Evolutionary conservation across 2,888 invertebrate genomes (phyloP).

Genomic region (Ctena decussata): DNA sequence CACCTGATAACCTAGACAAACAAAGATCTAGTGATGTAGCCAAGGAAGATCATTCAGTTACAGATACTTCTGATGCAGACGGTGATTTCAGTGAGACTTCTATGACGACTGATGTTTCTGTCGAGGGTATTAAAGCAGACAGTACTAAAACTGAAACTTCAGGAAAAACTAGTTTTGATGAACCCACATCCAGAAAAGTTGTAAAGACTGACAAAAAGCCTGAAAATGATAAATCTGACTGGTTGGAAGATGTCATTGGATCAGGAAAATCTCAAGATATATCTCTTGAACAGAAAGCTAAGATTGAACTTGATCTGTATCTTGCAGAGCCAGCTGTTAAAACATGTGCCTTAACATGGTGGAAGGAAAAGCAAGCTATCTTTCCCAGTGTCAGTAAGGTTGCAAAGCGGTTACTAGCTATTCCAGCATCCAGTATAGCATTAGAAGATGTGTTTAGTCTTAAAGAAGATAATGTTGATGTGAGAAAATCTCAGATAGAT

Average conservation of each 20-base stretch:
- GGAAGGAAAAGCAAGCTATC: conserved; percentile 50
- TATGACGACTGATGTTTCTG: too few relatives aligned
- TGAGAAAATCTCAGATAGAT: conserved; percentile 30
- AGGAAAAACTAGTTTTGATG: background rate
- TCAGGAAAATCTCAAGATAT: conserved; percentile 36
- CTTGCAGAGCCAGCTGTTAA: conserved; percentile 58
- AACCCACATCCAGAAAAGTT: too few relatives aligned
- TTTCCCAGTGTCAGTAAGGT: conserved; percentile 53
- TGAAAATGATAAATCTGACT: conserved; percentile 56
- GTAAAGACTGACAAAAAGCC: conserved; percentile 5
- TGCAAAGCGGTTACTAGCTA: conserved; percentile 44
- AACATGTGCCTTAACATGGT: conserved; percentile 50
- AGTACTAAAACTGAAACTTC: background rate
- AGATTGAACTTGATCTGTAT: conserved; percentile 60
- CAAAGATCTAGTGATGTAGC: too few relatives aligned
- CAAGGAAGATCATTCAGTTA: background rate
- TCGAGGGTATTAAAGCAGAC: background rate
- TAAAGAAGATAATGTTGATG: conserved; percentile 13
- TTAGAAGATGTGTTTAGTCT: conserved; percentile 43
- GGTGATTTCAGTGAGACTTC: background rate
- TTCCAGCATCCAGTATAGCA: conserved; percentile 55
- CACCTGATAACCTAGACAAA: too few relatives aligned
- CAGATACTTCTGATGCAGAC: background rate
- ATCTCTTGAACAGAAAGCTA: conserved; percentile 56
- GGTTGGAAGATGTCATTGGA: conserved; percentile 65